Base-by-base conservation (phyloP, 2,113 vertebrate genomes). In the Phyllostomus discolor region DNA sequence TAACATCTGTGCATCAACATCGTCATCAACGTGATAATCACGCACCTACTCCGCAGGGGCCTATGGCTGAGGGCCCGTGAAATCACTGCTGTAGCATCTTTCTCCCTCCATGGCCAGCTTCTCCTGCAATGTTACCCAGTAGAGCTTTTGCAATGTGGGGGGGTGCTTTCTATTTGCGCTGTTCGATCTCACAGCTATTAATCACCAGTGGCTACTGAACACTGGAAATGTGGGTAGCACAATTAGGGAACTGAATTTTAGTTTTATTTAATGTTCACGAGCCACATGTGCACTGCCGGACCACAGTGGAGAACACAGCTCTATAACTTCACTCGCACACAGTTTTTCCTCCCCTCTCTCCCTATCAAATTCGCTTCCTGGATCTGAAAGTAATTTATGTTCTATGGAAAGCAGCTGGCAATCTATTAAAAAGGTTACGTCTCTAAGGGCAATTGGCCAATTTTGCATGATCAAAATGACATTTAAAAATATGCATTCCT, bases 401-500 rank as follows among this genome's bases (percentile, higher is more conserved):
- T 76, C 7, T 67, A 26, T 67, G 38, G 3, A 52, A 84, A 91
- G 35, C 64, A 82, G 84, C 9, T 75, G 24, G 14, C 3, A 72
- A 62, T 70, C 57, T 52, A 94, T 94, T 59, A 19, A 83, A 54
- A 73, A 78, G 10, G 82, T 59, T 54, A 28, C n/a, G 19, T 59
- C 28, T 76, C 10, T 80, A 50, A 54, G 1, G 33, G 38, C 62
- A 88, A 54, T 48, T 79, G 91, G 41, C 17, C 48, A 80, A 69
- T 84, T 95, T 83, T 35, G 31, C 7, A 66, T 31, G 24, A 83
- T 50, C 26, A 50, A 69, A 80, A 66, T 70, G 33, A 6, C 38
- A 94, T 70, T 57, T 91, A 46, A 64, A 93, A 95, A 69, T 91
- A 38, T 6, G 7, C 33, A 35, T 73, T 69, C 75, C 22, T 88